These are phyloP conservation scores for Helicoverpa assulta DNA, from an alignment of 2,888 invertebrate genomes.

Conservation along the genomic window DNA sequence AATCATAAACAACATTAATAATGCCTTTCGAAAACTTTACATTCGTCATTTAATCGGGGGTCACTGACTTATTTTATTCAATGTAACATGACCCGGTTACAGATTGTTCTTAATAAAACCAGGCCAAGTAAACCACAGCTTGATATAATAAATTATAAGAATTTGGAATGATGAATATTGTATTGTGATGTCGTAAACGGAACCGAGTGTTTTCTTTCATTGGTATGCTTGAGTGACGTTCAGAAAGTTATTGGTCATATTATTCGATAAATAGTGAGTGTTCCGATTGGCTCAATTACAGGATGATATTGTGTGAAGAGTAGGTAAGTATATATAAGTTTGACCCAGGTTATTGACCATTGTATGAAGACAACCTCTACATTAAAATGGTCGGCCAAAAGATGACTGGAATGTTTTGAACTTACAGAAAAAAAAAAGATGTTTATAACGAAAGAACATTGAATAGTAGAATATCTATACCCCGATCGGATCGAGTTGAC, in stretches of 20 bases:
- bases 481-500: neutral
- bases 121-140: slow-evolving; percentile 34
- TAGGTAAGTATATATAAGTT: too few relatives aligned
- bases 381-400: too few relatives aligned
- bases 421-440: too few relatives aligned
- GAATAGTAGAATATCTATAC: neutral
- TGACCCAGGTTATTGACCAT: too few relatives aligned
- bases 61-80: slow-evolving; percentile 40
- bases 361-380: too few relatives aligned
- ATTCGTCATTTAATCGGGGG: slow-evolving; percentile 12
- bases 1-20: neutral
- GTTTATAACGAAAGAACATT: neutral
- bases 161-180: slow-evolving; percentile 3
- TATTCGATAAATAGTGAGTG: neutral
- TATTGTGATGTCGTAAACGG: slow-evolving; percentile 20
- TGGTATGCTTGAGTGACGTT: neutral
- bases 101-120: slow-evolving; percentile 20
- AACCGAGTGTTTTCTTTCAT: slow-evolving; percentile 5
- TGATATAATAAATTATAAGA: slow-evolving; percentile 16
- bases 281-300: too few relatives aligned
- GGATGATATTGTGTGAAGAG: too few relatives aligned
- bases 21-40: neutral
- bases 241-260: neutral
- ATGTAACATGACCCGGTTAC: slow-evolving; percentile 28
- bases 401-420: too few relatives aligned